These are phyloP conservation scores for Magallana gigas DNA, from an alignment of 1,140 invertebrate genomes.

Conservation along the genomic window DNA sequence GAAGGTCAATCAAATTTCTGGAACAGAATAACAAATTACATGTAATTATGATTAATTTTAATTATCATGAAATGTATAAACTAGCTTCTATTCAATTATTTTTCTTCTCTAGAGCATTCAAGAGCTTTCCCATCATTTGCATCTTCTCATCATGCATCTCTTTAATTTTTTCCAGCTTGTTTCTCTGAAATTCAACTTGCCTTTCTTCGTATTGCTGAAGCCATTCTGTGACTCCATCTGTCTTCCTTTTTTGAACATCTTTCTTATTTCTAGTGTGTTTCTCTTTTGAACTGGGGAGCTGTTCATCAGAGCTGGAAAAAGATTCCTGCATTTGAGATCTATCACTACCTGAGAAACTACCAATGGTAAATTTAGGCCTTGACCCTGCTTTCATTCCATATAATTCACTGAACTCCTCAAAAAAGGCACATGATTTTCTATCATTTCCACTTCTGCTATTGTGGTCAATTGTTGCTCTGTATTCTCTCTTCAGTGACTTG, in stretches of 20 bases:
- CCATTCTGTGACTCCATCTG: not conserved
- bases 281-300: not conserved
- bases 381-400: not conserved
- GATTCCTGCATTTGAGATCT: not conserved
- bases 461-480: not conserved
- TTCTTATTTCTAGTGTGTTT: not conserved
- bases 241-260: not conserved
- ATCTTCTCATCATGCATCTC: no score
- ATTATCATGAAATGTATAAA: no score
- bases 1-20: no score
- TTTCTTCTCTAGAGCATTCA: no score
- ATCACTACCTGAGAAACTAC: not conserved
- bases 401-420: not conserved
- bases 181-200: not conserved
- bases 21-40: no score
- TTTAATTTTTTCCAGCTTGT: not conserved
- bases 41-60: no score
- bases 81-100: no score
- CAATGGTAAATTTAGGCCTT: not conserved
- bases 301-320: not conserved
- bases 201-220: not conserved
- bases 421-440: not conserved
- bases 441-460: not conserved
- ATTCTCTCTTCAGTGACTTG: not conserved
- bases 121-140: no score